A percentile compares a stretch with the other conserved stretches of the same genome.
These are phyloP conservation scores for Scomber scombrus DNA, from an alignment of 2,113 vertebrate species.

Conservation along the genomic window DNA sequence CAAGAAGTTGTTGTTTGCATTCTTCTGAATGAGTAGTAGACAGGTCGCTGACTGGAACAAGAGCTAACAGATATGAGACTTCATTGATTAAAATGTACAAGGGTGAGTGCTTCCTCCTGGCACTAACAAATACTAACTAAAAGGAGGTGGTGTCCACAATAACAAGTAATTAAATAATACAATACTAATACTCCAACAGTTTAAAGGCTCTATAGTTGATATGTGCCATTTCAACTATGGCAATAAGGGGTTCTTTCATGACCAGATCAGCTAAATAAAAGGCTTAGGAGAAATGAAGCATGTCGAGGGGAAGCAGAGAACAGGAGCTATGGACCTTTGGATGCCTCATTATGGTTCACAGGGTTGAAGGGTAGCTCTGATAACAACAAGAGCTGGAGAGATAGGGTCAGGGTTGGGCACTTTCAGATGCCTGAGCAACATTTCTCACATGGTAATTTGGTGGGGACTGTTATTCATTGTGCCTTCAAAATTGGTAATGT, in stretches of 20 bases:
- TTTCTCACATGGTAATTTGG: constrained; percentile 1
- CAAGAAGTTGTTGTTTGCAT: no score
- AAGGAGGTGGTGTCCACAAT: no score
- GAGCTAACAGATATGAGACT: no score
- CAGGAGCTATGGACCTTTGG: constrained; percentile 25
- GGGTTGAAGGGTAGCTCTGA: background rate
- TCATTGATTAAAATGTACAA: no score
- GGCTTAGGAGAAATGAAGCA: constrained; percentile 52
- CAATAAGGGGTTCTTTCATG: constrained; percentile 24
- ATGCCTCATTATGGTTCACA: constrained; percentile 41
- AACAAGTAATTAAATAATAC: no score
- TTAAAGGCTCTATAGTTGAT: constrained; percentile 27
- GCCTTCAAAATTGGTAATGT: background rate
- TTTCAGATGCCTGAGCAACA: background rate
- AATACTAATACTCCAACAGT: background rate
- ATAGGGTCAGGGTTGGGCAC: background rate
- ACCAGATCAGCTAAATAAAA: constrained; percentile 25
- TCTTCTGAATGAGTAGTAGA: no score
- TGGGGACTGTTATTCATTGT: background rate
- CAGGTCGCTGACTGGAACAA: no score
- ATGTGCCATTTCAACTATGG: background rate
- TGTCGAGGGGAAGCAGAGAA: constrained; percentile 3
- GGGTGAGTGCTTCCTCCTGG: no score
- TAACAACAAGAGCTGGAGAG: background rate
- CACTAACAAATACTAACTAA: no score